Evolutionary conservation across 2,888 invertebrate species (phyloP).

Genomic region (Marasmarcha lunaedactyla): DNA sequence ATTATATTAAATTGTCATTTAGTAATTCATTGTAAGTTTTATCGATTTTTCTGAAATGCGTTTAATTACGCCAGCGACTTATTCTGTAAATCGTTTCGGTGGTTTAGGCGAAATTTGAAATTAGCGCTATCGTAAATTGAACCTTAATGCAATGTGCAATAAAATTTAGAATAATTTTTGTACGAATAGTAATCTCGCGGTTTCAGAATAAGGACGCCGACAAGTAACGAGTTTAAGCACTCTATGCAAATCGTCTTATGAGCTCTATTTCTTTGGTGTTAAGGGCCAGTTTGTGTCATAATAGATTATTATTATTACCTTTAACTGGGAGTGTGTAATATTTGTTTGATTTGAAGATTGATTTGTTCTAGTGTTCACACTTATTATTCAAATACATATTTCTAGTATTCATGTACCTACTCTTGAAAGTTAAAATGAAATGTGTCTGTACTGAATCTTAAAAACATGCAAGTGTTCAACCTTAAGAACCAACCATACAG

Average conservation of each 20-base stretch:
- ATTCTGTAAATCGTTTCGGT: conserved; percentile 40
- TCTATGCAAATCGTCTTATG: conserved; percentile 7
- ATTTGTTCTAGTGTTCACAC: too few relatives aligned
- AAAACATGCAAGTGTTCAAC: too few relatives aligned
- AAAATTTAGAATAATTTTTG: conserved; percentile 26
- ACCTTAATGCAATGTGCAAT: conserved; percentile 22
- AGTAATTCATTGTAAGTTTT: background rate
- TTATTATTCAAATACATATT: too few relatives aligned
- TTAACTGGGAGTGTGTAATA: too few relatives aligned
- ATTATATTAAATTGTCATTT: background rate
- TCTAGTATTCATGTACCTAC: too few relatives aligned
- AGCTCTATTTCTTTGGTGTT: conserved; percentile 2
- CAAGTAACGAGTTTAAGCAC: conserved; percentile 27
- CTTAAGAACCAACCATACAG: too few relatives aligned
- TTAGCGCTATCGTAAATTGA: conserved; percentile 24
- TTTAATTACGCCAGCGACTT: conserved; percentile 34
- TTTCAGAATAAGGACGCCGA: conserved; percentile 39
- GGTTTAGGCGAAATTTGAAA: conserved; percentile 13
- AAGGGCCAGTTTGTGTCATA: background rate
- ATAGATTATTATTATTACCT: background rate
- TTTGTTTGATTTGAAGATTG: too few relatives aligned
- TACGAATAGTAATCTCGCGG: conserved; percentile 18
- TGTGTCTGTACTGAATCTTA: too few relatives aligned
- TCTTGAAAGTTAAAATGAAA: too few relatives aligned
- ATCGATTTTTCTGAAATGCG: conserved; percentile 22